Evolutionary conservation across 1,140 invertebrate species (phyloP), one percentile per base, ranked within the genome.

Genomic region (Maconellicoccus hirsutus): DNA sequence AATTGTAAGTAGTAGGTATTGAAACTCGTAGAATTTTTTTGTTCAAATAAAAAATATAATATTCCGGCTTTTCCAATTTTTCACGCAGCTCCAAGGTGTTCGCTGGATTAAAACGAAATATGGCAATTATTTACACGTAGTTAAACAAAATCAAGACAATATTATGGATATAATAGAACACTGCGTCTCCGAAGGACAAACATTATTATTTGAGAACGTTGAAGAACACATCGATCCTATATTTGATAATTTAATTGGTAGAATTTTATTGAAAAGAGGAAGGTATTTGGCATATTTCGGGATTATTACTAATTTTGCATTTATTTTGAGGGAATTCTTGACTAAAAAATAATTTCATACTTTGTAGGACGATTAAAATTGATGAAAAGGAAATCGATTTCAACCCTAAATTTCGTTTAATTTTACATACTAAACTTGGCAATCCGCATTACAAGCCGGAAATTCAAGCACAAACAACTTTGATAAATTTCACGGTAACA

Each of bases 371-470:
- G 21, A 86, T 90, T 21, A 87, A 91, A 83, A 89, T 97, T 73
- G 94, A 94, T 7, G 94, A 96, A 77, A 90, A 91, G 76, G 93
- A 96, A 80, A 86, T 96, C 39, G 92, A 96, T 78, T 96, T 88
- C 78, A 86, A 93, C 81, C 83, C 84, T 0, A 83, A 84, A 29
- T 98, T 97, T 79, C 84, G 87, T n/a, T 81, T 97, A 0, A 90
- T 97, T 73, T 78, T 97, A 0, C 94, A 97, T 77, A 97, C 94
- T 0, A 97, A 97, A 81, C 78, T 97, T 59, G 93, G 90, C 0
- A 97, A 96, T 82, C 94, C 94, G 4, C 94, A 96, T 80, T 98
- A 96, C 77, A 94, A 95, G 77, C 94, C 94, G 0, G 94, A 98
- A 81, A 92, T 97, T 86, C 94, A 98, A 80, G 94, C 94, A 0